phyloP scores from a whole-genome alignment of 1,140 invertebrate species.

The Drosophila sulfurigaster region DNA sequence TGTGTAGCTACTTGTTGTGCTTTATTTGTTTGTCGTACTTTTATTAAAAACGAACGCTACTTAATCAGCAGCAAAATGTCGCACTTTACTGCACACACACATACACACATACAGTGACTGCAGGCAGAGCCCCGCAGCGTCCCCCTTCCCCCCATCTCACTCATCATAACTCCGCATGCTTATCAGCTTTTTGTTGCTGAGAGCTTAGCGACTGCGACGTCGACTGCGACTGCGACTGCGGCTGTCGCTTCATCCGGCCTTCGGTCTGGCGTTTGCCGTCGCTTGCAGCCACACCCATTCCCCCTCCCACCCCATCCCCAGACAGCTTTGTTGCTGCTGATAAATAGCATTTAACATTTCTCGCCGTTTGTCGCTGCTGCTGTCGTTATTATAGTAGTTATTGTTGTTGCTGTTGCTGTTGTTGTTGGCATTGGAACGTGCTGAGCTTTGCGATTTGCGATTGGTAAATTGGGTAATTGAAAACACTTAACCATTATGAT shows the following conservation, averaged over 20 bases:
- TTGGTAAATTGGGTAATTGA: constrained; percentile 83
- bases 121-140: neutral
- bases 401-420: constrained; percentile 32
- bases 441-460: constrained; percentile 76
- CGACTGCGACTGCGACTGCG: neutral
- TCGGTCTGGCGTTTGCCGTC: constrained; percentile 48
- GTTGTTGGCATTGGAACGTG: constrained; percentile 64
- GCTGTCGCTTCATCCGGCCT: constrained; percentile 55
- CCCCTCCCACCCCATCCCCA: neutral
- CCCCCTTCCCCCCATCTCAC: no score
- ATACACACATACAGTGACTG: neutral
- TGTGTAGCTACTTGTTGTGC: constrained; percentile 67
- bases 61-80: constrained; percentile 83
- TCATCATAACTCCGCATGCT: constrained; percentile 27
- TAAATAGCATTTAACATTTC: constrained; percentile 79
- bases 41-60: constrained; percentile 83
- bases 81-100: constrained; percentile 64
- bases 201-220: constrained; percentile 41
- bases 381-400: constrained; percentile 17
- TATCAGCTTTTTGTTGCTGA: constrained; percentile 66
- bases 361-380: constrained; percentile 19
- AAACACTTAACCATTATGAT: constrained; percentile 78
- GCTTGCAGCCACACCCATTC: neutral
- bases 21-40: constrained; percentile 80
- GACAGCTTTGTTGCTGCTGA: constrained; percentile 53